Conservation (phyloP, 2,113 vertebrate genomes). For the Daubentonia madagascariensis region DNA sequence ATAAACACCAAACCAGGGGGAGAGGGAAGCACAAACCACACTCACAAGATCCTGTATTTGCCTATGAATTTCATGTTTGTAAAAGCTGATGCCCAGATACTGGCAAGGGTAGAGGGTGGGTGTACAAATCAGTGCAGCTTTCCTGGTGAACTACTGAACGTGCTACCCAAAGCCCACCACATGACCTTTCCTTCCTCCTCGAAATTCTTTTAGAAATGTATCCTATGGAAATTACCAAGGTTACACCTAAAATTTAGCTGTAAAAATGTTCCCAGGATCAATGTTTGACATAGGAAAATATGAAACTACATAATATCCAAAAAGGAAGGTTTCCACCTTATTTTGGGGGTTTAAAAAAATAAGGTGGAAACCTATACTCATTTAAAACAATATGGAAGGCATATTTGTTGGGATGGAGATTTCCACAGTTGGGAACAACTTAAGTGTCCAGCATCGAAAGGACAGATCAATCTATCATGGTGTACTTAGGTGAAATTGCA, state of each 20-base stretch:
- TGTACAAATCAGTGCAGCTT: fast-evolving
- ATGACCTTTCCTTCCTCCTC: not conserved
- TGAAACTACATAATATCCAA: not conserved
- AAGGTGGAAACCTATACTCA: not conserved
- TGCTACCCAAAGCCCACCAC: not conserved
- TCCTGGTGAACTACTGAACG: not conserved
- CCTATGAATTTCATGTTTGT: not conserved
- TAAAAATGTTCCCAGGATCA: not conserved
- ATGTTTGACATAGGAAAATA: not conserved
- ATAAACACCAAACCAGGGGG: not conserved
- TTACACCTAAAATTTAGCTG: not conserved
- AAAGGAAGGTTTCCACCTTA: not conserved
- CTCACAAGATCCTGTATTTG: not conserved
- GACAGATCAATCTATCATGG: no score
- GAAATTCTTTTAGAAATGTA: not conserved
- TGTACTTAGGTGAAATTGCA: not conserved
- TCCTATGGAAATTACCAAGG: not conserved
- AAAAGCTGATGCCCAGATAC: not conserved
- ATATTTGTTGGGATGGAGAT: not conserved
- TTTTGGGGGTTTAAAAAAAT: not conserved
- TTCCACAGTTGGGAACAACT: not conserved
- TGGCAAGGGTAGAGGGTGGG: fast-evolving
- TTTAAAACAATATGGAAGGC: not conserved
- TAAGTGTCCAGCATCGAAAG: not conserved
- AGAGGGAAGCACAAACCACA: not conserved